Conservation (phyloP, 2,797 vertebrate genomes). For the Percopsis omiscomaycus region DNA sequence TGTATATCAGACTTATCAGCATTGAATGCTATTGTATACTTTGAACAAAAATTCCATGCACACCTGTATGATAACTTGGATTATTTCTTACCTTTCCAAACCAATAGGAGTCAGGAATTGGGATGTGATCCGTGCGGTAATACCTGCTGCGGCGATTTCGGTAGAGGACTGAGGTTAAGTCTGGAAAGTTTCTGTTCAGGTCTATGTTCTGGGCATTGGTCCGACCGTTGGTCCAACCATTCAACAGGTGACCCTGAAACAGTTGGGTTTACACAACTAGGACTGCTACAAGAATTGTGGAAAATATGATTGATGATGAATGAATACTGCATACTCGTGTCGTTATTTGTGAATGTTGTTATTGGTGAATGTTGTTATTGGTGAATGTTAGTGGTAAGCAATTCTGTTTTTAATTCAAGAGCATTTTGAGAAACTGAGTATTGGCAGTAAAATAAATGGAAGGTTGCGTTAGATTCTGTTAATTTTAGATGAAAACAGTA, state of each 20-base stretch:
- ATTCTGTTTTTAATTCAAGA: slow-evolving; percentile 18
- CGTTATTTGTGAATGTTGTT: not conserved
- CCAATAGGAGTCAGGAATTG: slow-evolving; percentile 93
- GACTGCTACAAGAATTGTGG: slow-evolving; percentile 12
- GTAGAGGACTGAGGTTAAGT: slow-evolving; percentile 90
- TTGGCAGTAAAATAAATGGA: slow-evolving; percentile 38
- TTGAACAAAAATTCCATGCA: not conserved
- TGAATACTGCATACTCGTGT: not conserved
- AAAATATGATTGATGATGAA: not conserved
- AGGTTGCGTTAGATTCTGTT: slow-evolving; percentile 36
- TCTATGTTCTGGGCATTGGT: slow-evolving; percentile 92
- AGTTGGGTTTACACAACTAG: slow-evolving; percentile 35
- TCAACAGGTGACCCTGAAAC: slow-evolving; percentile 88
- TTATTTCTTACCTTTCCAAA: slow-evolving; percentile 85
- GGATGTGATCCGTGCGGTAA: slow-evolving; percentile 85
- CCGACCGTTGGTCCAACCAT: slow-evolving; percentile 90
- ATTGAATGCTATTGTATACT: not conserved
- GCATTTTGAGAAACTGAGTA: slow-evolving; percentile 23
- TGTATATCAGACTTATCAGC: not conserved
- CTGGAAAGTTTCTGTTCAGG: slow-evolving; percentile 96
- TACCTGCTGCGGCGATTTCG: slow-evolving; percentile 79
- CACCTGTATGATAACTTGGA: not conserved
- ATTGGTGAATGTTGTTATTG: not conserved
- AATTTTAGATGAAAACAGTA: slow-evolving; percentile 17
- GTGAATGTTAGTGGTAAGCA: slow-evolving; percentile 36